A percentile compares a stretch with the other conserved stretches of the same genome.
Evolutionary conservation across 2,888 invertebrate species (phyloP).

Genomic region (Cyaniris semiargus): DNA sequence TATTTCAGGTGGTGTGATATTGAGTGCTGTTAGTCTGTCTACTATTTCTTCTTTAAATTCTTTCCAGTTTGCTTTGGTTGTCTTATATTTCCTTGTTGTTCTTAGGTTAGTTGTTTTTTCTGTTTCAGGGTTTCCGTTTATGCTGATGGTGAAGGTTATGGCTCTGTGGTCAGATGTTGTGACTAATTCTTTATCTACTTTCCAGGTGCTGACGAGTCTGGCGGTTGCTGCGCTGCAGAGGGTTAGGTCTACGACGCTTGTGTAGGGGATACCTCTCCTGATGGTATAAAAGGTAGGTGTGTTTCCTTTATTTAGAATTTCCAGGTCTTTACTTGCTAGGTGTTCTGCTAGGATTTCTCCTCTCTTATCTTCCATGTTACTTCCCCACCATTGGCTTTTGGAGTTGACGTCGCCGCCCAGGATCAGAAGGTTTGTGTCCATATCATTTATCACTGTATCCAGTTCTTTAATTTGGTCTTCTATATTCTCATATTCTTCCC

Average conservation of each 20-base stretch:
- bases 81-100: slow-evolving; percentile 31
- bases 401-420: slow-evolving; percentile 20
- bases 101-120: background rate
- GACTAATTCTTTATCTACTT: background rate
- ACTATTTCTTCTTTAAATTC: background rate
- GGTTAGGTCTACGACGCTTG: background rate
- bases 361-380: background rate
- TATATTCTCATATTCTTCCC: too few species aligned
- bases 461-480: background rate
- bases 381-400: slow-evolving; percentile 30
- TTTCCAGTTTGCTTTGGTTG: slow-evolving; percentile 25
- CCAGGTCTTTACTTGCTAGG: too few species aligned
- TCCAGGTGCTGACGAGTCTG: background rate
- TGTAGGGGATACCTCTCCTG: background rate
- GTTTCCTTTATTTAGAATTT: too few species aligned
- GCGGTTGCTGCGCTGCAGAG: background rate
- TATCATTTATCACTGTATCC: background rate
- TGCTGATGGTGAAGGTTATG: background rate
- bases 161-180: slow-evolving; percentile 14
- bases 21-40: background rate
- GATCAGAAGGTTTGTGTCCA: background rate
- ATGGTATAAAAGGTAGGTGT: background rate
- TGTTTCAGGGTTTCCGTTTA: background rate
- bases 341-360: too few species aligned
- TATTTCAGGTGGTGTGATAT: background rate